phyloP scores from a whole-genome alignment of 2,888 invertebrate species.

The Pimpla rufipes region DNA sequence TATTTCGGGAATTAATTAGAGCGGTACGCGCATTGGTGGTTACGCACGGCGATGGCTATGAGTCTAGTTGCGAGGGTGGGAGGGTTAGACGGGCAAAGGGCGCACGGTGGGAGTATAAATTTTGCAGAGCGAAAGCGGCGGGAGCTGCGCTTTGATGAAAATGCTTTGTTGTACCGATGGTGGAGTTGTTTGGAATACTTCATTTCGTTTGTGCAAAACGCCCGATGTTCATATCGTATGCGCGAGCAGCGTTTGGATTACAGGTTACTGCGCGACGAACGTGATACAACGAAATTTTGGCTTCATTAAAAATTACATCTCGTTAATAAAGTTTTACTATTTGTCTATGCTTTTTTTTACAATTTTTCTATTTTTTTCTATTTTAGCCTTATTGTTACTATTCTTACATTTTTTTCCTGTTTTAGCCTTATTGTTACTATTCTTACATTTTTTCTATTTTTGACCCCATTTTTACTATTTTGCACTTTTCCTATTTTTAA shows the following conservation, averaged over 20 bases:
- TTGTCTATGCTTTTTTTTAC: no score
- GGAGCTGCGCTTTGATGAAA: constrained; percentile 12
- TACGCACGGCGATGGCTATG: background rate
- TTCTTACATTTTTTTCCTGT: no score
- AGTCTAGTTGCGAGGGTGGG: background rate
- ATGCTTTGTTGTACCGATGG: background rate
- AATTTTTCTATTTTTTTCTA: no score
- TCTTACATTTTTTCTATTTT: no score
- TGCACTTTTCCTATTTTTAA: no score
- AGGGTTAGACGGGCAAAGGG: background rate
- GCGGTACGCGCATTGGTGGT: background rate
- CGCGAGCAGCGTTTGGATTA: background rate
- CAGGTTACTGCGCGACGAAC: background rate
- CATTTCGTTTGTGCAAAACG: background rate
- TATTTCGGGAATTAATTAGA: constrained; percentile 14
- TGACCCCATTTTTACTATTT: no score
- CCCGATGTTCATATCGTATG: background rate
- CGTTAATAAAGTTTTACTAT: background rate
- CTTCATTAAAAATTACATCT: background rate
- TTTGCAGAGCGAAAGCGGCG: background rate
- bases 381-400: no score
- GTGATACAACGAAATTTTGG: background rate
- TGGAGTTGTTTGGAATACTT: background rate
- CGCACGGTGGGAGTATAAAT: background rate
- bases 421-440: no score